A percentile compares a stretch with the other conserved stretches of the same genome.
Evolutionary conservation across 2,888 invertebrate genomes (phyloP).

Genomic region (Trissonchulus sp.): DNA sequence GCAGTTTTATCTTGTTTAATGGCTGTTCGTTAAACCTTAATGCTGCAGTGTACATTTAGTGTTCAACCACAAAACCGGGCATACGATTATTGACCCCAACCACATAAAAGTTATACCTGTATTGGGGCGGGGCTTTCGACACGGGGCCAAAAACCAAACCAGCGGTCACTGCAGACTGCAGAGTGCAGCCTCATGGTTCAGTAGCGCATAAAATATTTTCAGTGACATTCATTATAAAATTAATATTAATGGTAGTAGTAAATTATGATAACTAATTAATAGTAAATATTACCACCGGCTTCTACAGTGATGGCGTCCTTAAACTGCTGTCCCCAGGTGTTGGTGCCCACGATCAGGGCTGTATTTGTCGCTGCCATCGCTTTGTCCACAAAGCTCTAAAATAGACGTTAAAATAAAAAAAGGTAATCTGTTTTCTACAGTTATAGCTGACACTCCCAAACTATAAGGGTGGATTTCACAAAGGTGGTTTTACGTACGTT

Average conservation of each 20-base stretch:
- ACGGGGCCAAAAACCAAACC: too few relatives aligned
- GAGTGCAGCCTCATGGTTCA: too few relatives aligned
- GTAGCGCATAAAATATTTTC: neutral
- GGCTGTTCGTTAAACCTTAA: too few relatives aligned
- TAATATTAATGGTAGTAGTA: neutral
- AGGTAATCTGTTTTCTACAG: too few relatives aligned
- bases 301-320: slow-evolving; percentile 88
- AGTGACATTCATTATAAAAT: neutral
- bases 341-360: slow-evolving; percentile 78
- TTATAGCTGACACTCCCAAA: too few relatives aligned
- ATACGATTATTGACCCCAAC: too few relatives aligned
- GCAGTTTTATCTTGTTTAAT: too few relatives aligned
- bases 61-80: too few relatives aligned
- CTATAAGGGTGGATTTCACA: too few relatives aligned
- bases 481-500: too few relatives aligned
- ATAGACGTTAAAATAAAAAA: neutral
- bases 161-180: too few relatives aligned
- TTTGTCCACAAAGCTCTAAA: slow-evolving; percentile 69
- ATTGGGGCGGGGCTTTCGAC: neutral
- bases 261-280: neutral
- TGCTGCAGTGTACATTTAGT: too few relatives aligned
- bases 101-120: neutral
- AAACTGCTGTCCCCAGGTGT: slow-evolving; percentile 98
- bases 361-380: slow-evolving; percentile 90
- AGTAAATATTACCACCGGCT: slow-evolving; percentile 59